Base-by-base conservation (phyloP, 2,888 invertebrate species). In the Oeneis ivallda region DNA sequence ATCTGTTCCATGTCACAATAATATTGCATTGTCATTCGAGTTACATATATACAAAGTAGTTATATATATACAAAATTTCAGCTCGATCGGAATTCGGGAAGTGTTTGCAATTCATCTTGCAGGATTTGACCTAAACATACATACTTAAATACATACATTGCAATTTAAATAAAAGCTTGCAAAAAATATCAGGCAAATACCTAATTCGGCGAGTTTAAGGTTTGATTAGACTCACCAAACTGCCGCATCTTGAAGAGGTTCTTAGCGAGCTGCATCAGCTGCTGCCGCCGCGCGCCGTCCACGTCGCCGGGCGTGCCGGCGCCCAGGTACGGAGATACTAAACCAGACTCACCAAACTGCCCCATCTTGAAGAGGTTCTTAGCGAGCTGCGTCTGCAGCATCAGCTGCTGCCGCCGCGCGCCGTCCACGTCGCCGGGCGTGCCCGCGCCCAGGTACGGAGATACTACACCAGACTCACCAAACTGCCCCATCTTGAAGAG, bases 281-380 rank as follows among this genome's bases (percentile, higher is more conserved):
- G 92, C n/a, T 91, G 91, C 0, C 92, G 74, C 0, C 92, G 79
- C 1, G 90, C 89, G 1, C 89, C 89, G 45, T 92, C 91, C 5
- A 88, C 80, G 68, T 91, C 89, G 0, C 79, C 76, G 0, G 85
- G 76, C 26, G 74, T 78, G 26, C 83, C 83, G 0, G 84, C 80
- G 13, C 76, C 78, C 57, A 91, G 60, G 72, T 90, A 90, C 1
- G 88, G 85, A 0, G 89, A 82, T 47, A 89, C 90, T 83, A 74
- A 56, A n/a, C n/a, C n/a, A n/a, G 11, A 37, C 60, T 60, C 13
- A 88, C 89, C 91, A 53, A 90, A 89, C 68, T 91, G 92, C 9
- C 91, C 91, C 85, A 92, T 91, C 71, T 92, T 92, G 78, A 92
- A 87, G 7, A 92, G 82, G 67, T 92, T 92, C 81, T 92, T 92